A percentile compares a stretch with the other conserved stretches of the same genome.
Conservation (phyloP, 2,113 vertebrate genomes). For the Anser brachyrhynchus region DNA sequence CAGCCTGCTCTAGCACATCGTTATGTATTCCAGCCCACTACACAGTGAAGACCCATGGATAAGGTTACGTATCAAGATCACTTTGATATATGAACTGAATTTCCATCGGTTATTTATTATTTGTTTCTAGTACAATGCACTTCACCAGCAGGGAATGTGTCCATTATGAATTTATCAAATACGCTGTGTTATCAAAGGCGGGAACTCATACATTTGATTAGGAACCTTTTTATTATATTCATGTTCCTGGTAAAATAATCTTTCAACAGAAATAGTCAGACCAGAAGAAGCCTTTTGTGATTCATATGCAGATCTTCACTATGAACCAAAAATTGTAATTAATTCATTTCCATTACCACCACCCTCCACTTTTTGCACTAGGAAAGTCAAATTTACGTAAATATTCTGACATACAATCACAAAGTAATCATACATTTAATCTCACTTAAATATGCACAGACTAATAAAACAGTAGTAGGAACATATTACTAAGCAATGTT, state of each 20-base stretch:
- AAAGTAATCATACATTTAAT: background rate
- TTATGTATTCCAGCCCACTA: accelerated
- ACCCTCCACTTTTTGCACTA: background rate
- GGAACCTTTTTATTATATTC: background rate
- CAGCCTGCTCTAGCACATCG: background rate
- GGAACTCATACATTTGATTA: background rate
- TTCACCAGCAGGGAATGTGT: background rate
- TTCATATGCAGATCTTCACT: background rate
- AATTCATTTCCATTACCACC: background rate
- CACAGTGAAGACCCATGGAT: background rate
- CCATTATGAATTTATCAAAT: background rate
- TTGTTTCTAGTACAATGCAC: background rate
- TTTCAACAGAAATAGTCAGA: background rate
- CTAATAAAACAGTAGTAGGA: background rate
- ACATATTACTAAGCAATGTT: background rate
- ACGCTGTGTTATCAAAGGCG: background rate
- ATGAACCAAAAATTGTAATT: background rate
- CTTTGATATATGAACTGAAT: background rate
- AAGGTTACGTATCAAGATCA: background rate
- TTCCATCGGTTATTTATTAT: background rate
- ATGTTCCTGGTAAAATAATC: background rate
- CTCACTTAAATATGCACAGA: background rate
- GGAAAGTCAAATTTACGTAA: background rate
- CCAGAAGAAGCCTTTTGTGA: background rate
- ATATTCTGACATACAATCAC: background rate